Conservation (phyloP, 2,888 invertebrate species). For the Sminthurinus aureus region DNA sequence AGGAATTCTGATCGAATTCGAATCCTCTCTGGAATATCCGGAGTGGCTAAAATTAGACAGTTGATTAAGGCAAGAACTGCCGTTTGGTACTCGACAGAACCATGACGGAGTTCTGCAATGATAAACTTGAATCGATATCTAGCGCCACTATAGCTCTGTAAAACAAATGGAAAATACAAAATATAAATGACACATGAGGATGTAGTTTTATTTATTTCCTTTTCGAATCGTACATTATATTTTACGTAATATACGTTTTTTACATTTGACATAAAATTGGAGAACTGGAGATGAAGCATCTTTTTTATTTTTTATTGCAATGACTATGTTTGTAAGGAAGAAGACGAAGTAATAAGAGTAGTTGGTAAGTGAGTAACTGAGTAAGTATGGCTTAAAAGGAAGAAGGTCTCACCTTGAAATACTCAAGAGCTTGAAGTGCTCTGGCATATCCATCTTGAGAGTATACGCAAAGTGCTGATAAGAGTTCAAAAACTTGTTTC, state of each 20-base stretch:
- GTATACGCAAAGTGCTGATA: conserved; percentile 94
- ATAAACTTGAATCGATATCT: conserved; percentile 89
- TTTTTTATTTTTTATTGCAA: background rate
- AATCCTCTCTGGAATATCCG: conserved; percentile 84
- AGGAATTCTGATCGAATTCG: conserved; percentile 93
- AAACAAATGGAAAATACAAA: background rate
- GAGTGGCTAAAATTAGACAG: conserved; percentile 91
- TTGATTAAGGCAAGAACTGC: conserved; percentile 93
- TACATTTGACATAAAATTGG: background rate
- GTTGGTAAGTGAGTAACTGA: too few species aligned
- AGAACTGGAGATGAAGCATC: background rate
- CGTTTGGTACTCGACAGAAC: conserved; percentile 88
- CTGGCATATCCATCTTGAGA: conserved; percentile 87
- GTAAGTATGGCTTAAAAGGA: background rate
- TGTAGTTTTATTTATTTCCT: too few species aligned
- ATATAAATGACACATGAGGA: background rate
- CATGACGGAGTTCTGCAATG: conserved; percentile 84
- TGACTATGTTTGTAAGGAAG: too few species aligned
- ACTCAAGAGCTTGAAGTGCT: conserved; percentile 88
- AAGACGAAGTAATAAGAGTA: too few species aligned
- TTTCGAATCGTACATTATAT: too few species aligned
- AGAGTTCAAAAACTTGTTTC: conserved; percentile 95
- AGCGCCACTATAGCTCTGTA: conserved; percentile 82
- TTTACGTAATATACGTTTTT: background rate
- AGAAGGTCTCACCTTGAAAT: conserved; percentile 79